Evolutionary conservation across 1,140 invertebrate genomes (phyloP).

Genomic region (Sarcophaga bullata): DNA sequence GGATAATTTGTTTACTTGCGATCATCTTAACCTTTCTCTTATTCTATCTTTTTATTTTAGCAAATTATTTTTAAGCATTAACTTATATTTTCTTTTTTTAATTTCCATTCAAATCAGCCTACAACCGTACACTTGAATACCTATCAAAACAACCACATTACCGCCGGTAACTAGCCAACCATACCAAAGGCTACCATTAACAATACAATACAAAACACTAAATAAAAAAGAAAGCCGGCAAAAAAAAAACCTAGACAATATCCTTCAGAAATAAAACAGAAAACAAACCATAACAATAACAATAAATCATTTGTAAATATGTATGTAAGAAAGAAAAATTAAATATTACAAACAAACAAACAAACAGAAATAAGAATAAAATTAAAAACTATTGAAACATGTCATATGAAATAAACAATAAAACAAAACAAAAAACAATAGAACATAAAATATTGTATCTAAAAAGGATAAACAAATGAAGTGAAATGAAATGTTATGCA

Average conservation of each 20-base stretch:
- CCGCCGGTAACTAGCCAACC: too few species aligned
- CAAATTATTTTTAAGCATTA: too few species aligned
- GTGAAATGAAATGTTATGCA: neutral
- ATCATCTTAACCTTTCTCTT: too few species aligned
- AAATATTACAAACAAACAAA: neutral
- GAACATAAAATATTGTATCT: neutral
- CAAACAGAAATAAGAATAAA: neutral
- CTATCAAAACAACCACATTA: too few species aligned
- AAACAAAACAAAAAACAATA: too few species aligned
- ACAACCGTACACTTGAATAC: too few species aligned
- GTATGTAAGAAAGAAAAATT: neutral
- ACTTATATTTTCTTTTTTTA: too few species aligned
- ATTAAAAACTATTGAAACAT: neutral
- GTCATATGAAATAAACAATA: too few species aligned
- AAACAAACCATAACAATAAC: neutral
- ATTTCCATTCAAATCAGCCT: too few species aligned
- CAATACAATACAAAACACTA: neutral
- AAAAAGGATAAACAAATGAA: neutral
- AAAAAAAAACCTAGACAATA: slow-evolving; percentile 16
- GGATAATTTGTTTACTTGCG: too few species aligned
- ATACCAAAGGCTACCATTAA: neutral
- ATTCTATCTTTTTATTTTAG: too few species aligned
- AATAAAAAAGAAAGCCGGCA: neutral
- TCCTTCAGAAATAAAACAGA: neutral
- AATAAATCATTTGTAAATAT: neutral